Evolutionary conservation across 2,797 vertebrate species (phyloP).

Genomic region (Mus caroli): DNA sequence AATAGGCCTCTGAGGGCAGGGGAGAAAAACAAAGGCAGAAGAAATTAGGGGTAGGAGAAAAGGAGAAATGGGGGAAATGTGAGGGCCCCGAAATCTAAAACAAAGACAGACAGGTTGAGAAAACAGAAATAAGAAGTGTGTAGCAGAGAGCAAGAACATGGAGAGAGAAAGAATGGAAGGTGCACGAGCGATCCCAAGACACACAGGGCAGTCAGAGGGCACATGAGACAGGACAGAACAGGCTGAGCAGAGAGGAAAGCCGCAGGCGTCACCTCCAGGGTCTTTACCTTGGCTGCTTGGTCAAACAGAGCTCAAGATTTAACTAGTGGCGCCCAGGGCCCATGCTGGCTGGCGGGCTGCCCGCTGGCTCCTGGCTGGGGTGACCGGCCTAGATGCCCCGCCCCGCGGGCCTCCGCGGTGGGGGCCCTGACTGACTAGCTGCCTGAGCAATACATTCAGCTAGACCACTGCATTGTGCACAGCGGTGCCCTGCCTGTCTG

Average conservation of each 20-base stretch:
- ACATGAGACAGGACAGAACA: constrained; percentile 56
- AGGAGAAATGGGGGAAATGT: constrained; percentile 7
- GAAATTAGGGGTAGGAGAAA: constrained; percentile 59
- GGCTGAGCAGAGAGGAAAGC: constrained; percentile 82
- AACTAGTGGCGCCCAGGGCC: constrained; percentile 85
- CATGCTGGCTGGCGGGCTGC: constrained; percentile 84
- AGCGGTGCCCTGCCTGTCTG: constrained; percentile 93
- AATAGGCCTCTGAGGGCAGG: not conserved
- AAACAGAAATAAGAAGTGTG: not conserved
- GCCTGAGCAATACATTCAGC: constrained; percentile 92
- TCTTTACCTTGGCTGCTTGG: constrained; percentile 87
- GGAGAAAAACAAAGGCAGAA: not conserved
- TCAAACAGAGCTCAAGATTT: constrained; percentile 86
- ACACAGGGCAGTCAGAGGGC: not conserved
- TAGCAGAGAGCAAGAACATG: constrained; percentile 31
- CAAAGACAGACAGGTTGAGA: not conserved
- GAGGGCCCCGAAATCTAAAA: constrained; percentile 76
- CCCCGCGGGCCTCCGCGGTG: constrained; percentile 84
- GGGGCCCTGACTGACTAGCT: constrained; percentile 92
- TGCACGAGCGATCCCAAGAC: not conserved
- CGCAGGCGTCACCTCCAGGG: constrained; percentile 84
- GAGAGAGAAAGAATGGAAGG: constrained; percentile 20
- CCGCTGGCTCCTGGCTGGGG: constrained; percentile 86
- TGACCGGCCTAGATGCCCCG: constrained; percentile 83
- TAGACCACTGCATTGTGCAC: constrained; percentile 98